A percentile compares a stretch with the other conserved stretches of the same genome.
These are phyloP conservation scores for Sesamia inferens DNA, from an alignment of 2,888 invertebrate genomes.

Conservation along the genomic window DNA sequence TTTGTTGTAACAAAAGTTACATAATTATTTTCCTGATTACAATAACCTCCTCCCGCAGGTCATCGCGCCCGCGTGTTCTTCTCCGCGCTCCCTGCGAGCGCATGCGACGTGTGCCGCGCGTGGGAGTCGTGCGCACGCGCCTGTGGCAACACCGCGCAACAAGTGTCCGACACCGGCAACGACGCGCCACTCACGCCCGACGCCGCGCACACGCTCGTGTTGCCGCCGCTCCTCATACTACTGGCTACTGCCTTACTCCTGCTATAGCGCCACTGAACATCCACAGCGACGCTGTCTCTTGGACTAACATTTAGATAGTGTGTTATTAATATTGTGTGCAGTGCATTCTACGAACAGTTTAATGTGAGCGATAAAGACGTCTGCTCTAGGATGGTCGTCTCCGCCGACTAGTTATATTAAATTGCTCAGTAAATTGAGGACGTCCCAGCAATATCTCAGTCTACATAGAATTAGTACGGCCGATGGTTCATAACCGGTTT, in stretches of 20 bases:
- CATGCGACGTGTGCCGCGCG: slow-evolving; percentile 95
- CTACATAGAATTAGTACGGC: not conserved
- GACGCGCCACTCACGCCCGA: slow-evolving; percentile 48
- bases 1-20: not conserved
- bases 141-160: slow-evolving; percentile 79
- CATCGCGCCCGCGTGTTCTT: slow-evolving; percentile 96
- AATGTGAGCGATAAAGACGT: not conserved
- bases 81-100: slow-evolving; percentile 91
- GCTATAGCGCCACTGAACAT: slow-evolving; percentile 27
- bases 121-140: slow-evolving; percentile 84
- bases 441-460: not conserved
- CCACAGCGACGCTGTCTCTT: not conserved
- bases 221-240: slow-evolving; percentile 31
- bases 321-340: slow-evolving; percentile 12
- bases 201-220: slow-evolving; percentile 26
- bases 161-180: slow-evolving; percentile 51
- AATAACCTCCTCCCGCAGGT: slow-evolving; percentile 83
- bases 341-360: slow-evolving; percentile 13
- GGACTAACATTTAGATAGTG: slow-evolving; percentile 24
- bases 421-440: not conserved
- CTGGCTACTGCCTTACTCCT: slow-evolving; percentile 47
- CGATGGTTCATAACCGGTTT: not conserved
- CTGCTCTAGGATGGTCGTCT: slow-evolving; percentile 4
- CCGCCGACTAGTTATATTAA: slow-evolving; percentile 37
- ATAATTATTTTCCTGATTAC: too few species aligned